Percentiles rank a stretch among this genome's conserved stretches.
These are phyloP conservation scores for Candoia aspera DNA, from an alignment of 2,113 vertebrate genomes.

Conservation along the genomic window DNA sequence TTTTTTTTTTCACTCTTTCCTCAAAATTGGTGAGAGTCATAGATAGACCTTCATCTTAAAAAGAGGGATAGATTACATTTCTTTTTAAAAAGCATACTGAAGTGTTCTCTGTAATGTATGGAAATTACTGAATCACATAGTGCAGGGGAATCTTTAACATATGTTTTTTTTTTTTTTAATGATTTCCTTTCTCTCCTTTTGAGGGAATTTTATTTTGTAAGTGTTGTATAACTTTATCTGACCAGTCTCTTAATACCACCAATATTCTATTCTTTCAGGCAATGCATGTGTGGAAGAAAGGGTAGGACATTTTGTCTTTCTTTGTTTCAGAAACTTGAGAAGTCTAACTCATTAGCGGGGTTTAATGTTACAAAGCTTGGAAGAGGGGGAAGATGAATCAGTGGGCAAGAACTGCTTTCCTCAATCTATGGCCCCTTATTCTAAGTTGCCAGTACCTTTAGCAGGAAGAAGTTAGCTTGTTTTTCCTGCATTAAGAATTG, in stretches of 20 bases:
- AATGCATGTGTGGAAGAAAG: not conserved
- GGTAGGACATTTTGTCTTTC: not conserved
- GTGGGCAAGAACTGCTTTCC: not conserved
- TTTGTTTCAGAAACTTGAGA: not conserved
- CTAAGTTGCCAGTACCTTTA: not conserved
- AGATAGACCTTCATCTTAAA: not conserved
- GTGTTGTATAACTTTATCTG: not conserved
- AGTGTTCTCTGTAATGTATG: not conserved
- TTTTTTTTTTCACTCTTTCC: not conserved
- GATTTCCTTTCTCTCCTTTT: not conserved
- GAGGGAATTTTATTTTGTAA: not conserved
- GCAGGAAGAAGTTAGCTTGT: not conserved
- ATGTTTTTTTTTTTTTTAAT: not conserved
- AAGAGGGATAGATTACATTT: not conserved
- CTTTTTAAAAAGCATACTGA: not conserved
- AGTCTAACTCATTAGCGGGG: not conserved
- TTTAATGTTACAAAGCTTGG: not conserved
- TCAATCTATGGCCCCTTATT: not conserved
- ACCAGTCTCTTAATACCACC: not conserved
- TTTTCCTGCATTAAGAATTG: not conserved
- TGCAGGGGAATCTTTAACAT: not conserved
- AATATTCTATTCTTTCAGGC: not conserved
- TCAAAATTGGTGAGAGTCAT: not conserved
- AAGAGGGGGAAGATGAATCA: not conserved
- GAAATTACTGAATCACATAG: not conserved